These are phyloP conservation scores for Eupeodes luniger DNA, from an alignment of 2,888 invertebrate species.

Conservation along the genomic window DNA sequence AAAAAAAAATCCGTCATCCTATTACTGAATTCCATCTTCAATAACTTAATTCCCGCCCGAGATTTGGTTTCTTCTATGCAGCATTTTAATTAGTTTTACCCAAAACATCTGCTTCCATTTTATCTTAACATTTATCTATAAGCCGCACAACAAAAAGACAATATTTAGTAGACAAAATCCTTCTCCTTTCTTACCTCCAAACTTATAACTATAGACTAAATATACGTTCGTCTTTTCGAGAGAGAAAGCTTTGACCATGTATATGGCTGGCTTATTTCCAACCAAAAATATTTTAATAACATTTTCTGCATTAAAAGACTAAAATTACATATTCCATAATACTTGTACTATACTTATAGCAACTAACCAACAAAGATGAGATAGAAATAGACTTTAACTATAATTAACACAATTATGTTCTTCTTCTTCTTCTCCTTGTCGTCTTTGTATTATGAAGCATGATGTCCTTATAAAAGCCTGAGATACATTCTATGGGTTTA, in stretches of 20 bases:
- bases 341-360: neutral
- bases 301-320: constrained; percentile 18
- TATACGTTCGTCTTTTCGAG: too few relatives aligned
- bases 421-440: neutral
- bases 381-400: constrained; percentile 41
- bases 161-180: constrained; percentile 35
- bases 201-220: too few relatives aligned
- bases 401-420: constrained; percentile 62
- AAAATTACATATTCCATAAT: constrained; percentile 18
- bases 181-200: neutral
- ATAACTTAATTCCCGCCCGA: neutral
- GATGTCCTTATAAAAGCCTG: neutral
- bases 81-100: constrained; percentile 1
- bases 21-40: neutral
- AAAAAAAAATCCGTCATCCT: neutral
- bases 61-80: neutral
- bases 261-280: neutral
- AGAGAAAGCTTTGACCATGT: constrained; percentile 1
- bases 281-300: constrained; percentile 9
- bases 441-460: neutral
- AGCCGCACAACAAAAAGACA: neutral
- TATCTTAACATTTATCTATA: constrained; percentile 11
- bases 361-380: constrained; percentile 21
- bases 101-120: constrained; percentile 18
- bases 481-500: neutral